Evolutionary conservation across 2,113 vertebrate genomes (phyloP), one percentile per base, ranked within the genome.

Genomic region (Trogon surrucura): DNA sequence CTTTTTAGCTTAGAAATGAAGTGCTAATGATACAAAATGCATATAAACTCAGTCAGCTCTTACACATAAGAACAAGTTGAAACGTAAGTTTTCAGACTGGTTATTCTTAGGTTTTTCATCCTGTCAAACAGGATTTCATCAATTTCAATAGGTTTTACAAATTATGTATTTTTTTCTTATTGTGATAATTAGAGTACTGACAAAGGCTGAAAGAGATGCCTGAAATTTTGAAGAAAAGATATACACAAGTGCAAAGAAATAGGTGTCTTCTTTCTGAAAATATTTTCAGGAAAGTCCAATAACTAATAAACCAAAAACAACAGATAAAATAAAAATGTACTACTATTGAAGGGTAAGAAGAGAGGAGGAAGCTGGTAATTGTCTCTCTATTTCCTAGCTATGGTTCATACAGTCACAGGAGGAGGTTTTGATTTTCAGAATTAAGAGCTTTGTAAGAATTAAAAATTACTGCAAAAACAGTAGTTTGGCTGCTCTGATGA

Each of bases 41-140:
- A 95, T 48, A 64, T 80, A 86, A 3, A 11, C 58, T 95, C 44
- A 80, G 32, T 62, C 64, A 34, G 54, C 11, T 57, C 27, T 95
- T 93, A 88, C 85, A 97, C 80, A 79, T 41, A 96, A 95, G 92
- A 98, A 97, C 97, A 97, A 41, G 41, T 41, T 41, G 41, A 41
- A 41, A 88, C 84, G 96, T 97, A 97, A 85, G 90, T 88, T 96
- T 98, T 98, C 88, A 97, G 96, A 96, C 73, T 93, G 57, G 79
- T 50, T 97, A 80, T 81, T 95, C 91, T 96, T 84, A 82, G 60
- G 64, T 92, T 93, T 88, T 95, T 97, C 48, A 91, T 80, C 72
- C 80, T 96, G 86, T 87, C 92, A 96, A 60, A 85, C 85, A 87
- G 69, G 41, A 53, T 38, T 51, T 80, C 66, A 79, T 51, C 57